A percentile compares a stretch with the other conserved stretches of the same genome.
Evolutionary conservation across 2,113 vertebrate species (phyloP).

Genomic region (Hyaena hyaena): DNA sequence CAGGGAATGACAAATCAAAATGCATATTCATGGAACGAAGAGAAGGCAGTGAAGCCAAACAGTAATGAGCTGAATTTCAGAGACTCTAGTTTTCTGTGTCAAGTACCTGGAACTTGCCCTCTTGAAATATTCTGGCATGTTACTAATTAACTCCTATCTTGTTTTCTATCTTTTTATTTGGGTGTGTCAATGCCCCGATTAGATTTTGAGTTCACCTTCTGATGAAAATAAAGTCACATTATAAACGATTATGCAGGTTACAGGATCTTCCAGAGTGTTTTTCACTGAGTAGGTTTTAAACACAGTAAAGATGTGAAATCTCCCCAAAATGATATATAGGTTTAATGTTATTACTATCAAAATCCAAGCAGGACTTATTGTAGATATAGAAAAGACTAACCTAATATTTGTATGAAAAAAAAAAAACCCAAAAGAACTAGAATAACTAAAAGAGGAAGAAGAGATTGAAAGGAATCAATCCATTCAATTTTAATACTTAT

Average conservation of each 20-base stretch:
- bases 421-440: neutral
- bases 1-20: neutral
- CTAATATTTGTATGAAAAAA: neutral
- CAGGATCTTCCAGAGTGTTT: neutral
- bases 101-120: neutral
- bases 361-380: neutral
- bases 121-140: neutral
- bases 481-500: neutral
- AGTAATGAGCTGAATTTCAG: neutral
- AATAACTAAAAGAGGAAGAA: neutral
- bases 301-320: neutral
- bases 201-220: neutral
- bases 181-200: neutral
- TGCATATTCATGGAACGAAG: neutral
- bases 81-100: neutral
- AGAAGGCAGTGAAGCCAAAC: neutral
- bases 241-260: neutral
- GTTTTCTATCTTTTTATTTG: neutral
- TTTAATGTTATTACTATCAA: slow-evolving; percentile 3
- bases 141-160: neutral
- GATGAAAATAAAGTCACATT: neutral
- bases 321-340: neutral
- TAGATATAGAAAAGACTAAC: neutral
- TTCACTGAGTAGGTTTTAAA: neutral
- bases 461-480: neutral